Evolutionary conservation across 2,113 vertebrate genomes (phyloP), one percentile per base, ranked within the genome.

Genomic region (Rhizomys pruinosus): DNA sequence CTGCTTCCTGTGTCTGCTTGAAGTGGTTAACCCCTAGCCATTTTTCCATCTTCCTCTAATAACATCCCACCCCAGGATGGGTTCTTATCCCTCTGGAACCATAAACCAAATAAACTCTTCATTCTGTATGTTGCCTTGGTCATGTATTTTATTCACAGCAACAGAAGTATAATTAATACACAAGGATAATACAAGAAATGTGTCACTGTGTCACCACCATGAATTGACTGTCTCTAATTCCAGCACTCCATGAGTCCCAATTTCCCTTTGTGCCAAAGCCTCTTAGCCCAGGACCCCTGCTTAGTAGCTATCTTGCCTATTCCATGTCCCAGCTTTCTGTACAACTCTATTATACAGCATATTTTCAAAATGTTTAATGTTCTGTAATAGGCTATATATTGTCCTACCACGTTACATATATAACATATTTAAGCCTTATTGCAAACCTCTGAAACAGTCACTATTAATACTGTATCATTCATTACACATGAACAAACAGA

Each of bases 241-340:
- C 20, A 57, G 2, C 6, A 5, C 0, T 27, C 4, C 25, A 9
- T 3, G 34, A 20, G 16, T 1, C 5, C 32, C 25, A 29, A 11
- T 34, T 59, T 59, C n/a, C 34, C 37, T 42, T 59, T 71, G 6
- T 57, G 0, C 25, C 2, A 3, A 20, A 17, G 29, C 5, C 29
- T 66, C 73, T 47, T 7, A 87, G 57, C n/a, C 37, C 63, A 17
- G 27, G 15, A 59, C 2, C 39, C 64, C 9, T 15, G 23, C 19
- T 25, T 2, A 29, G 17, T 3, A 57, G 4, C 3, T 63, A 2
- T 57, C 22, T 64, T 42, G 1, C 25, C 22, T 9, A 8, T n/a
- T 13, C 17, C n/a, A 3, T 59, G 10, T 27, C 42, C 42, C 52
- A 69, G 10, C 2, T 94, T 17, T 64, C 52, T 76, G 19, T 66